These are phyloP conservation scores for Cyanocitta stelleri DNA, from an alignment of 2,113 vertebrate genomes.

Conservation along the genomic window DNA sequence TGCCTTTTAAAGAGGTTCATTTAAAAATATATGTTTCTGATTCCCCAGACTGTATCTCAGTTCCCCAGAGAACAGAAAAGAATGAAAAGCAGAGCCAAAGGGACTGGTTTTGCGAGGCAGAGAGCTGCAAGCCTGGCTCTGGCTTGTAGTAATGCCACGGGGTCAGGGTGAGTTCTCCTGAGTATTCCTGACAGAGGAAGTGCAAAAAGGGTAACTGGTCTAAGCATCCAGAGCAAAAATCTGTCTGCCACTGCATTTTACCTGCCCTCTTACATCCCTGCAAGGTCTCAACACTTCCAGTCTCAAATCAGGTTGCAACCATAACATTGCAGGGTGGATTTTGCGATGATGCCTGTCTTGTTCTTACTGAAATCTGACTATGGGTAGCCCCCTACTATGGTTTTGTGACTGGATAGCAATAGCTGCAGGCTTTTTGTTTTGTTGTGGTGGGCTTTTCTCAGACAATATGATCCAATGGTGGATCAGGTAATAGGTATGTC, in stretches of 20 bases:
- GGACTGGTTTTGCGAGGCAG: not conserved
- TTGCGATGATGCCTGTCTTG: accelerated
- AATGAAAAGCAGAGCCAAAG: not conserved
- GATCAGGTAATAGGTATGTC: not conserved
- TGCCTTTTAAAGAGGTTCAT: not conserved
- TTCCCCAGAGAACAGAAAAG: not conserved
- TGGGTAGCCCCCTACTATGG: accelerated
- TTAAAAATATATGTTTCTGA: not conserved
- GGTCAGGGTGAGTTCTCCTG: not conserved
- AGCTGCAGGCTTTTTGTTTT: not conserved
- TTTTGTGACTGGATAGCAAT: not conserved
- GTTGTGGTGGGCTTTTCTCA: not conserved
- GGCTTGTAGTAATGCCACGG: not conserved
- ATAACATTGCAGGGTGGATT: not conserved
- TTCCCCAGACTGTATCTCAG: not conserved
- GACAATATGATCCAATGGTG: accelerated
- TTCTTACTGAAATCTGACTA: not conserved
- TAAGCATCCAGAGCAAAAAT: not conserved
- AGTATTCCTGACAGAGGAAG: not conserved
- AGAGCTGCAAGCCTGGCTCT: not conserved
- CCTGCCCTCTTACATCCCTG: not conserved
- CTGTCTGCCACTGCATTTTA: not conserved
- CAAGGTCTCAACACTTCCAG: not conserved
- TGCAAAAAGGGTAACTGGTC: not conserved
- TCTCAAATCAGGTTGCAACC: not conserved